Base-by-base conservation (phyloP, 2,797 vertebrate genomes). In the Melanotaenia pygmaea region DNA sequence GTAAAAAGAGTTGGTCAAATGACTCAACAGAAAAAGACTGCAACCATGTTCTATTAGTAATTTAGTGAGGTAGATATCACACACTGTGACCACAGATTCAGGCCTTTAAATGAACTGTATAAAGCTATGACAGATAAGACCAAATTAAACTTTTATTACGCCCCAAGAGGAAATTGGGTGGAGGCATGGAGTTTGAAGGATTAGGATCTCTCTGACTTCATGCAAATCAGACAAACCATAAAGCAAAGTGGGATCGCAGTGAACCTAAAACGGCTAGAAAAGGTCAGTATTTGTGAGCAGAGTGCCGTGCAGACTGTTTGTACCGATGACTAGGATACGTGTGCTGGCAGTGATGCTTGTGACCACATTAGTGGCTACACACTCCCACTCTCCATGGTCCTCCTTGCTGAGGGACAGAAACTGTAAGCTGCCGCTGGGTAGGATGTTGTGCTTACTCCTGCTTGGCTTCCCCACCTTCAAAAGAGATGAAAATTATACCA, bases 321-420 rank as follows among this genome's bases (percentile, higher is more conserved):
- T 97, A 99, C 98, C 98, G 72, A 99, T 97, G 91, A 99, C 98
- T 10, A 97, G 96, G 90, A 99, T 97, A 86, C 96, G 97, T 61
- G 98, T 99, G 94, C 96, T 99, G 96, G 98, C 98, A 96, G 97
- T 99, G 95, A 99, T 98, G 96, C 97, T 99, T 9, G 98, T 98
- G 89, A 99, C 98, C 76, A 99, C 96, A 53, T 99, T 99, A 92
- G 97, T 98, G 91, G 98, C 98, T 6, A 99, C 92, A 82, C 98
- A 99, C 94, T 99, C 98, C 98, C 98, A 99, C 91, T 99, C 97
- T 90, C 98, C 98, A 0, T 99, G 98, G 94, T 99, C 98, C 67
- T 99, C 98, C 93, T 99, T 99, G 94, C 97, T 96, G 90, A 99
- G 96, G 78, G 97, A 98, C 80, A 96, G 90, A 85, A 99, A 99